These are phyloP conservation scores for Labia minor DNA, from an alignment of 2,888 invertebrate species.

Conservation along the genomic window DNA sequence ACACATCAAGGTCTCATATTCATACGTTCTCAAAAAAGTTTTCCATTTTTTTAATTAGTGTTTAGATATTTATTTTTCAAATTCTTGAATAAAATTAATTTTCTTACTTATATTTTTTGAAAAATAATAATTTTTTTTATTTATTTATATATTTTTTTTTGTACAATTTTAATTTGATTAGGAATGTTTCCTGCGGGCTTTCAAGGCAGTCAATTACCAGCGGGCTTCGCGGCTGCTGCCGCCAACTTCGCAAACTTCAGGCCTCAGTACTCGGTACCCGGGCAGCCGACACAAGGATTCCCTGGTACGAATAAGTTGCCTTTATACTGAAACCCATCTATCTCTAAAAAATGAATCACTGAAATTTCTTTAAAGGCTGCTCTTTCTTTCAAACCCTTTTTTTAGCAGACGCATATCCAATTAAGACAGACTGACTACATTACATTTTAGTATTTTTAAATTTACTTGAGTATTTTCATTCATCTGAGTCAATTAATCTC, in stretches of 20 bases:
- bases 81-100: too few species aligned
- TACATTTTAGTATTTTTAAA: background rate
- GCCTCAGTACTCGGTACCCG: conserved; percentile 72
- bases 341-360: background rate
- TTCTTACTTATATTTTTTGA: too few species aligned
- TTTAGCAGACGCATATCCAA: background rate
- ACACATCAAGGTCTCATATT: conserved; percentile 27
- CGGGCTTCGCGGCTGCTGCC: conserved; percentile 52
- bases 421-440: background rate
- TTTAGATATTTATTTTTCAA: background rate
- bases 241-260: conserved; percentile 81
- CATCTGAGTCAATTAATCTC: background rate
- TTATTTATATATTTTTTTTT: background rate
- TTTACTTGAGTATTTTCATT: background rate
- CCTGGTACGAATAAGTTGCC: conserved; percentile 25
- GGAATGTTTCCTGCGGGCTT: conserved; percentile 78
- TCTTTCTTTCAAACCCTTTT: background rate
- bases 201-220: conserved; percentile 52
- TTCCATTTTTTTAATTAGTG: background rate
- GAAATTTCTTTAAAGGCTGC: background rate
- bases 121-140: too few species aligned
- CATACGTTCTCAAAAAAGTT: background rate
- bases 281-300: conserved; percentile 38
- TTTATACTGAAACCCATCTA: conserved; percentile 1
- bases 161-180: conserved; percentile 39